Base-by-base conservation (phyloP, 1,140 invertebrate genomes). In the Drosophila setifemur region DNA sequence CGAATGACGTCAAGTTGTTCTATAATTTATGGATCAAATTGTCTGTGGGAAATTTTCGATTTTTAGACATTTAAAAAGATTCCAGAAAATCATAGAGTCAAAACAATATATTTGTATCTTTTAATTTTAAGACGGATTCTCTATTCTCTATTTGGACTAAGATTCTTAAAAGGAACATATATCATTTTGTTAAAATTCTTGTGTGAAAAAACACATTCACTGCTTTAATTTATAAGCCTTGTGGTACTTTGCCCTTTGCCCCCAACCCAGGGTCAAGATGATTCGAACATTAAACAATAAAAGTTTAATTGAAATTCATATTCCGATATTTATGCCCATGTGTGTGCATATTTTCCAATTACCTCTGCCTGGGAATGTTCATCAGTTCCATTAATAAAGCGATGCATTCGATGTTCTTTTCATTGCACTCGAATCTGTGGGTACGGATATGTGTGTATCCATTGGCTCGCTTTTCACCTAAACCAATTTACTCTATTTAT, bases 221-320 rank as follows among this genome's bases (percentile, higher is more conserved):
- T 11, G 26, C 14, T 29, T 23, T 39, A 26, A 63, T 47, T 63
- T 47, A 64, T 45, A 63, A n/a, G n/a, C n/a, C n/a, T 18, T 21
- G 12, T 39, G 31, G 18, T 39, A 64, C 61, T 64, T 64, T 66
- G 61, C 63, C 63, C 61, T 66, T 64, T 49, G 37, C n/a, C 11
- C 14, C 35, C 14, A 18, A 37, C 44, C 33, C 31, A 49, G 58
- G 57, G 57, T 49, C 61, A 39, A 49, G 57, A 40, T 40, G 14
- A 70, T 60, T 66, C 40, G 37, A 69, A 47, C 31, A 16, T 45
- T 43, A 26, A 69, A 69, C 66, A 68, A 69, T 69, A 29, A 16
- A 28, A 31, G 21, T 28, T 71, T 60, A 71, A 71, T 71, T 71
- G 67, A 70, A 70, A 70, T 71, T 60, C 39, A 42, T 49, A 70